Conservation (phyloP, 1,140 invertebrate species). For the Bombus soroeensis region DNA sequence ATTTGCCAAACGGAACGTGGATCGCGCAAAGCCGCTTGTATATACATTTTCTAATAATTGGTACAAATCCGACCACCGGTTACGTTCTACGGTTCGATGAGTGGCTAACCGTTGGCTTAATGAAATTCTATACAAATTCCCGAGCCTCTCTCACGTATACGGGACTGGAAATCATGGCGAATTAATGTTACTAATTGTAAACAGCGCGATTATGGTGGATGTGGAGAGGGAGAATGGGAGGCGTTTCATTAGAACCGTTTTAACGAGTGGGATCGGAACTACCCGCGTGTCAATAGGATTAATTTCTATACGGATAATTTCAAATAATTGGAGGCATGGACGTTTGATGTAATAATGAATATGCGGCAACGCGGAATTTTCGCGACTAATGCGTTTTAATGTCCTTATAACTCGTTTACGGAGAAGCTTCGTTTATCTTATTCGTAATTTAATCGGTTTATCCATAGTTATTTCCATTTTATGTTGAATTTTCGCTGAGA, state of each 20-base stretch:
- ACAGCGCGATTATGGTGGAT: constrained; percentile 65
- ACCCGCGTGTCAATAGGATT: constrained; percentile 66
- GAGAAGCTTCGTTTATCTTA: background rate
- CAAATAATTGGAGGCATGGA: constrained; percentile 59
- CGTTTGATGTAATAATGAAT: constrained; percentile 47
- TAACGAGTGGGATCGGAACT: constrained; percentile 61
- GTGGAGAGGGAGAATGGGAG: constrained; percentile 40
- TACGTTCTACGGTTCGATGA: constrained; percentile 69
- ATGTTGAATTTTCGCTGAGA: too few species aligned
- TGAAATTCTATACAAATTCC: constrained; percentile 69
- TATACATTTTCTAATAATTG: constrained; percentile 71
- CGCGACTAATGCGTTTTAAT: constrained; percentile 38
- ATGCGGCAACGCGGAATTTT: constrained; percentile 26
- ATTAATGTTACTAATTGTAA: constrained; percentile 72
- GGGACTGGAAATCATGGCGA: constrained; percentile 65
- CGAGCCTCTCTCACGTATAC: constrained; percentile 52
- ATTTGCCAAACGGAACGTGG: constrained; percentile 61
- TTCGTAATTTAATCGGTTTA: background rate
- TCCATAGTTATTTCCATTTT: background rate
- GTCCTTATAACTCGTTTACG: constrained; percentile 7
- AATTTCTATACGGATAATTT: constrained; percentile 67
- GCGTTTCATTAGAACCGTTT: constrained; percentile 63
- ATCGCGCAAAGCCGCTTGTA: constrained; percentile 62
- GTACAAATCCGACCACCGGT: constrained; percentile 70
- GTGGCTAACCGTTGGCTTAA: constrained; percentile 71